phyloP scores from a whole-genome alignment of 2,797 vertebrate species.

The Onychomys leucogaster region DNA sequence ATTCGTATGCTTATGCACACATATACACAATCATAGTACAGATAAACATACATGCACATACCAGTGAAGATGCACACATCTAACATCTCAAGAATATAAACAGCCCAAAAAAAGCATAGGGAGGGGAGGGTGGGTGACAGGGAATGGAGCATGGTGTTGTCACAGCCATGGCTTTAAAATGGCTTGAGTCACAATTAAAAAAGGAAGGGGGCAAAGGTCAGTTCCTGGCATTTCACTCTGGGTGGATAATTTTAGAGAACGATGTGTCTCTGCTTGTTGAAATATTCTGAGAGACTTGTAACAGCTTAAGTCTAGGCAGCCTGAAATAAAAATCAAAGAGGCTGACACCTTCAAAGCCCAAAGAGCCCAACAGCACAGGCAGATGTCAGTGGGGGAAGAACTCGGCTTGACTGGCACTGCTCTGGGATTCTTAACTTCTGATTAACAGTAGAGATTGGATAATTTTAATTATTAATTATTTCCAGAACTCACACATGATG shows the following conservation, averaged over 20 bases:
- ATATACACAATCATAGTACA: background rate
- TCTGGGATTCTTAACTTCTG: constrained; percentile 81
- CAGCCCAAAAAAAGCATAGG: background rate
- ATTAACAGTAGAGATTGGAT: constrained; percentile 87
- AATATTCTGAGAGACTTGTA: constrained; percentile 77
- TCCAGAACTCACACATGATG: constrained; percentile 82
- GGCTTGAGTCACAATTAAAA: constrained; percentile 81
- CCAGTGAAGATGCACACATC: background rate
- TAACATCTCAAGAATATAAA: constrained; percentile 17
- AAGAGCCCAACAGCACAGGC: background rate
- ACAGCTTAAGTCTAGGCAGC: constrained; percentile 72
- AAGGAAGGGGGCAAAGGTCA: constrained; percentile 79
- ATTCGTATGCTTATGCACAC: background rate
- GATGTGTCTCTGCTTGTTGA: constrained; percentile 77
- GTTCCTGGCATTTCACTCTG: constrained; percentile 78
- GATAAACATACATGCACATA: background rate
- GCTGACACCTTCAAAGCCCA: constrained; percentile 48
- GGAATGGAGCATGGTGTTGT: constrained; percentile 61
- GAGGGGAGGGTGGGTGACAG: background rate
- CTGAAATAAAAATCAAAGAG: constrained; percentile 82
- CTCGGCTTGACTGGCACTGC: constrained; percentile 67
- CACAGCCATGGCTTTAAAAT: constrained; percentile 71
- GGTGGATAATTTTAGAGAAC: constrained; percentile 82
- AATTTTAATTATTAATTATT: constrained; percentile 88
- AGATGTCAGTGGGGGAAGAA: constrained; percentile 39